Base-by-base conservation (phyloP, 2,797 vertebrate species). In the Melopsittacus undulatus region DNA sequence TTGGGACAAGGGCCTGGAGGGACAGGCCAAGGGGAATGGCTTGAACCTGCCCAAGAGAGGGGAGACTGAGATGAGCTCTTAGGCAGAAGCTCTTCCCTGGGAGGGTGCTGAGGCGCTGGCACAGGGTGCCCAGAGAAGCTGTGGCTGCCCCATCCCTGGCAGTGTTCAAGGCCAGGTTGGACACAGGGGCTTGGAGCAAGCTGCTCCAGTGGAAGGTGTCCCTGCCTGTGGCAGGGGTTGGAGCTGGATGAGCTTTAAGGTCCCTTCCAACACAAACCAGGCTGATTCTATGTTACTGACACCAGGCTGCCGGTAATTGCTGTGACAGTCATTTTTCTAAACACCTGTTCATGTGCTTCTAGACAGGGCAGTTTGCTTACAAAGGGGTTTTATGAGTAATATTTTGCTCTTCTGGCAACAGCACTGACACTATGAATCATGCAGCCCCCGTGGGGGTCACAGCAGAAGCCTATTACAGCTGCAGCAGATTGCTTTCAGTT, bases 391-490 rank as follows among this genome's bases (percentile, higher is more conserved):
- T 78, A 36, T 42, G 57, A 94, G 84, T 66, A 92, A 67, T 48
- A 57, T 87, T 82, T 21, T 10, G 48, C 86, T 90, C 46, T 76
- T 66, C 77, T 76, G 54, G 83, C 29, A 64, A 52, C 19, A 87
- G 38, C 80, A 52, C 3, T 0, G 13, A 30, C 23, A 16, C 74
- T 34, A 2, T 90, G 95, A 95, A 74, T 93, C 93, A 93, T 2
- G 5, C 72, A 62, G 2, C 49, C 54, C 69, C 88, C 0, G 5
- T 2, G 57, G 83, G 57, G 86, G 89, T 56, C 66, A 46, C 75
- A 93, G 95, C 92, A 93, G 75, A 77, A 91, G 94, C 91, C 87
- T 61, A 32, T 42, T 74, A 48, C 40, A 63, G 94, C 93, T 59
- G 61, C 89, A 77, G 92, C 74, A 52, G 59, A 27, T 36, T 24